Evolutionary conservation across 2,113 vertebrate genomes (phyloP).

Genomic region (Cynopterus brachyotis): DNA sequence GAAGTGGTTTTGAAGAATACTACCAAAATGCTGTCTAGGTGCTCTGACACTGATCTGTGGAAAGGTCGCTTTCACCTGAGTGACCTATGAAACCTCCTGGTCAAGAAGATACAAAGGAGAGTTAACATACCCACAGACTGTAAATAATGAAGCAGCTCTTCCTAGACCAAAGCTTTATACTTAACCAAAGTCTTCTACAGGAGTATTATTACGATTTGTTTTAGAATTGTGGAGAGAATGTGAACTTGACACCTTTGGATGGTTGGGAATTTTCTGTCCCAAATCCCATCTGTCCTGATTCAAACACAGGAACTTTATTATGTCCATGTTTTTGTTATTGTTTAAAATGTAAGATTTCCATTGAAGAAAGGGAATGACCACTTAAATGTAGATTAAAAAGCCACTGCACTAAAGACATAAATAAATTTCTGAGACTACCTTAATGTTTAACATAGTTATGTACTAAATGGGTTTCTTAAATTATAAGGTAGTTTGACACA

Average conservation of each 20-base stretch:
- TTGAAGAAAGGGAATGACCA: neutral
- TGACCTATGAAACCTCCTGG: conserved; percentile 41
- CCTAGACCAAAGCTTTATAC: neutral
- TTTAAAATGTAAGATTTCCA: neutral
- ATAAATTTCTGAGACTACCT: neutral
- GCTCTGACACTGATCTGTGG: neutral
- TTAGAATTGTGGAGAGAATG: neutral
- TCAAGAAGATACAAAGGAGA: conserved; percentile 2
- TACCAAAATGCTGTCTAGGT: conserved; percentile 8
- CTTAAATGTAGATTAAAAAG: neutral
- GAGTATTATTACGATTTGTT: neutral
- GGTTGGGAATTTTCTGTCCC: neutral
- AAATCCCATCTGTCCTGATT: neutral
- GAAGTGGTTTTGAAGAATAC: conserved; percentile 18
- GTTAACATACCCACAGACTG: neutral
- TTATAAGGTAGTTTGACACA: neutral
- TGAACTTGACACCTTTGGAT: neutral
- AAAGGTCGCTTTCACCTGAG: conserved; percentile 56
- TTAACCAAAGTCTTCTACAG: neutral
- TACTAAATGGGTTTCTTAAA: neutral
- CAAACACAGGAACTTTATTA: neutral
- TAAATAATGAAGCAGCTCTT: neutral
- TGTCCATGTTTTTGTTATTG: neutral
- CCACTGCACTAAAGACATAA: neutral
- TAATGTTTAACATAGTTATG: neutral